Percentiles rank a stretch among this genome's conserved stretches.
These are phyloP conservation scores for Tetrapedia diversipes DNA, from an alignment of 2,888 invertebrate genomes.

Conservation along the genomic window DNA sequence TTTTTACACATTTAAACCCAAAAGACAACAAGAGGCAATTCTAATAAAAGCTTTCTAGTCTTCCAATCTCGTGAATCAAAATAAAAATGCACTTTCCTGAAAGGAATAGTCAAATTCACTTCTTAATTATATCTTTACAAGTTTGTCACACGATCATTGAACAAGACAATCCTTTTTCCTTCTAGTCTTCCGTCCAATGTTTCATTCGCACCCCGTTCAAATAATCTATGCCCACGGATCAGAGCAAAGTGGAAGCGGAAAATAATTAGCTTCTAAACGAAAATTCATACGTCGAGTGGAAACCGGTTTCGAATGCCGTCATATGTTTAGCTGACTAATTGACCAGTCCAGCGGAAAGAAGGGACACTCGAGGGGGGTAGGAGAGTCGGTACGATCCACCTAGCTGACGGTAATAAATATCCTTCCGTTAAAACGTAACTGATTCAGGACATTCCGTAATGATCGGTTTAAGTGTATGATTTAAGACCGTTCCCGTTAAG, in stretches of 20 bases:
- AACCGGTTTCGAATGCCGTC: constrained; percentile 46
- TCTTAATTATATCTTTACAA: too few species aligned
- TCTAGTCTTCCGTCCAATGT: too few species aligned
- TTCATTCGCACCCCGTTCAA: background rate
- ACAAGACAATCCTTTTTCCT: background rate
- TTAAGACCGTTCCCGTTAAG: constrained; percentile 52
- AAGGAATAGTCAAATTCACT: too few species aligned
- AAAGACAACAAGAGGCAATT: too few species aligned
- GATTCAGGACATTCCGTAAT: constrained; percentile 51
- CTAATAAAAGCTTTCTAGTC: too few species aligned
- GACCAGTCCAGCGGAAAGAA: constrained; percentile 11
- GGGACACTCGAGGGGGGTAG: background rate
- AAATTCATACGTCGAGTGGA: constrained; percentile 30
- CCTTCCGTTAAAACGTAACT: constrained; percentile 42
- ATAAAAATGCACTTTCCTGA: too few species aligned
- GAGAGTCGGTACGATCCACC: constrained; percentile 10
- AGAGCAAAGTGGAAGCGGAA: background rate
- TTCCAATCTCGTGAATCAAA: too few species aligned
- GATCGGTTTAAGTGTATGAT: constrained; percentile 51
- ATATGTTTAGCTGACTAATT: constrained; percentile 47
- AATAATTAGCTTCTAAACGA: constrained; percentile 37
- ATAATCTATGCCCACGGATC: background rate
- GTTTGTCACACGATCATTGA: too few species aligned
- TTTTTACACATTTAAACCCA: too few species aligned
- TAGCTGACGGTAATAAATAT: constrained; percentile 51